Percentiles rank a stretch among this genome's conserved stretches.
Conservation (phyloP, 1,140 invertebrate species). For the Conus ventricosus region DNA sequence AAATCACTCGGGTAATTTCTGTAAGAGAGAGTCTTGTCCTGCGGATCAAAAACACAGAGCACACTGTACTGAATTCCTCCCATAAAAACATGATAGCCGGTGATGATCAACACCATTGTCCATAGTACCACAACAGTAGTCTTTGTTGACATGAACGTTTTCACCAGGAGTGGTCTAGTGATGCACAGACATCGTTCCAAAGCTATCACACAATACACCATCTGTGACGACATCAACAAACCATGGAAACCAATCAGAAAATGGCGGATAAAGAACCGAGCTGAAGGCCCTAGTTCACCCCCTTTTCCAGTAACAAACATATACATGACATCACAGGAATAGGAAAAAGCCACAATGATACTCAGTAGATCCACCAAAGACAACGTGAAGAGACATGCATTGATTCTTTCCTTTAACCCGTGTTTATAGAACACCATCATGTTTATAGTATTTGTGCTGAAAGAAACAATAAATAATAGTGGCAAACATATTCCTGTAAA, state of each 20-base stretch:
- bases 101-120: not conserved
- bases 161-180: not conserved
- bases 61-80: not conserved
- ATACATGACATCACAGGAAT: not conserved
- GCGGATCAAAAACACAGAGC: not conserved
- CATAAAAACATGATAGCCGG: not conserved
- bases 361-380: not conserved
- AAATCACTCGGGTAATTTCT: not conserved
- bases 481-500: not conserved
- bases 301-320: not conserved
- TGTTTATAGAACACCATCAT: not conserved
- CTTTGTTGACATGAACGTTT: not conserved
- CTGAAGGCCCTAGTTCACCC: not conserved
- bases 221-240: not conserved
- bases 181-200: not conserved
- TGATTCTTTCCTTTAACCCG: not conserved
- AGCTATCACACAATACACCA: constrained; percentile 1
- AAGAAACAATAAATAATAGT: not conserved
- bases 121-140: not conserved
- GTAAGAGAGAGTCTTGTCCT: not conserved
- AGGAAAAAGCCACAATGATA: not conserved
- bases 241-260: not conserved
- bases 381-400: not conserved
- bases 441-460: not conserved
- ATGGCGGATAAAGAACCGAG: not conserved